Base-by-base conservation (phyloP, 2,113 vertebrate species). In the Limnothrissa miodon region DNA sequence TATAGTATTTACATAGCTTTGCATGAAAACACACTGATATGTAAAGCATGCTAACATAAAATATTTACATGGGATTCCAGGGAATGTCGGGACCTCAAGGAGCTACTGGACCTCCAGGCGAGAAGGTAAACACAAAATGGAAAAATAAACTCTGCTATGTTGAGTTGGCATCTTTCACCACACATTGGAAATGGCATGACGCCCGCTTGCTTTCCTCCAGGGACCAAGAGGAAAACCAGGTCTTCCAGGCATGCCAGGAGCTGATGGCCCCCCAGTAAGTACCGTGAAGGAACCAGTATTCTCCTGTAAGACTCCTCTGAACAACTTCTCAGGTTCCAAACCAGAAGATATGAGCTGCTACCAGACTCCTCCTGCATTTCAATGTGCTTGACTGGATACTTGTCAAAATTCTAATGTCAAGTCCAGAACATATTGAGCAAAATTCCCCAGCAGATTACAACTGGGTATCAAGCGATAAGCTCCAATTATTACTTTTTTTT, bases 201-300 rank as follows among this genome's bases (percentile, higher is more conserved):
- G 46, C 11, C n/a, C 4, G 1, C 80, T 46, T 88, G 0, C 39
- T 79, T 51, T 90, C 84, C 81, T 19, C 0, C 86, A 98, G 97
- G 97, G 97, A 39, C 96, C 97, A 29, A 94, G 81, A 66, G 97
- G 97, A 66, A 98, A 98, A 87, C 96, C 97, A 78, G 97, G 97
- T 74, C 94, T 98, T 2, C 97, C 97, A 2, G 97, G 97, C 85
- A 96, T 98, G 95, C 95, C 97, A 0, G 97, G 97, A 79, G 95
- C 96, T 0, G 97, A 98, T 0, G 97, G 97, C 0, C 96, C 95
- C 45, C 96, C 97, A 7, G 97, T 98, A 92, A 91, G 96, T 94
- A 82, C 66, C 36, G 66, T 23, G 51, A 56, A 56, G 19, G 51
- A 56, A 56, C 51, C 51, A 23, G 51, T 56, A 5, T 6, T 21